A percentile compares a stretch with the other conserved stretches of the same genome.
Evolutionary conservation across 2,888 invertebrate genomes (phyloP).

Genomic region (Cheilosia impressa): DNA sequence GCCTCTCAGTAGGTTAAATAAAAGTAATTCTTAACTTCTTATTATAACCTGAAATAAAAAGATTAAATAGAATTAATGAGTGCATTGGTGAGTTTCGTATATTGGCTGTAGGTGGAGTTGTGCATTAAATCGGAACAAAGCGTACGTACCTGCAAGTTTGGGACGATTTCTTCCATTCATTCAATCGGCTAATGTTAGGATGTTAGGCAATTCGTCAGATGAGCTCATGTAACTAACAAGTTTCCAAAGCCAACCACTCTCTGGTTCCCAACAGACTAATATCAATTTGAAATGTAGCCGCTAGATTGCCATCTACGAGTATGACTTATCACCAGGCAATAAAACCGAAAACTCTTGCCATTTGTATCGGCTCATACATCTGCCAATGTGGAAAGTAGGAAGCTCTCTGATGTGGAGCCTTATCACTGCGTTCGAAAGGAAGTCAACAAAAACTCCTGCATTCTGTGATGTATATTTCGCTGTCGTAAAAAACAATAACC

Average conservation of each 20-base stretch:
- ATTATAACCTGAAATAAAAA: not conserved
- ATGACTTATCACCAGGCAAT: constrained; percentile 37
- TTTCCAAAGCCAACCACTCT: not conserved
- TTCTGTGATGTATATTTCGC: constrained; percentile 30
- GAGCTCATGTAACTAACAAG: not conserved
- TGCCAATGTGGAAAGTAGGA: not conserved
- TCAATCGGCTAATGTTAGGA: no score
- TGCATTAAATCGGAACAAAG: no score
- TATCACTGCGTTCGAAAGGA: constrained; percentile 4
- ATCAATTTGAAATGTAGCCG: constrained; percentile 35
- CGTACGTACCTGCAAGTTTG: not conserved
- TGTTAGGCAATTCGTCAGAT: no score
- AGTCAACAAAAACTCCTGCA: constrained; percentile 34
- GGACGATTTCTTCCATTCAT: no score
- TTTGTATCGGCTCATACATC: constrained; percentile 1
- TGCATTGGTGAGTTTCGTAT: not conserved
- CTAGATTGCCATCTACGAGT: constrained; percentile 13
- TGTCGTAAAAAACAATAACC: constrained; percentile 38
- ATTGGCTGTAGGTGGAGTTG: not conserved
- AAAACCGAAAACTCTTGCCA: constrained; percentile 10
- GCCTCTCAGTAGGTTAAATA: constrained; percentile 12
- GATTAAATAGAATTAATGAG: not conserved
- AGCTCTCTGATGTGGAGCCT: constrained; percentile 10
- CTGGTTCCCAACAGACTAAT: constrained; percentile 7
- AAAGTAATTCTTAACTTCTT: not conserved